Percentiles rank a stretch among this genome's conserved stretches.
Conservation (phyloP, 2,797 vertebrate genomes). For the Sparus aurata region DNA sequence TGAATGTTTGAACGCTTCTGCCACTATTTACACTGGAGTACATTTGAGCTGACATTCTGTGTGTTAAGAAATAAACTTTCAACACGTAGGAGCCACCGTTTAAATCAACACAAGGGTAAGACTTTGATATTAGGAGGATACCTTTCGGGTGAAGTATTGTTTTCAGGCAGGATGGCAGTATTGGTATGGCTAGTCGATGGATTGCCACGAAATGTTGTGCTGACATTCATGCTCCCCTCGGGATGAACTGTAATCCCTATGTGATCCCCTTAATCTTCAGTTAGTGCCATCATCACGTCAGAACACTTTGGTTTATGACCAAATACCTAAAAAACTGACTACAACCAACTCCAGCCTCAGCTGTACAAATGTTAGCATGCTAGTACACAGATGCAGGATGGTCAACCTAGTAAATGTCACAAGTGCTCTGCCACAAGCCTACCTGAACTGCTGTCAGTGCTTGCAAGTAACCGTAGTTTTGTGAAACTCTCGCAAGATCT, state of each 20-base stretch:
- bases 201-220: background rate
- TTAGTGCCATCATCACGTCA: background rate
- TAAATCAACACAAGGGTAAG: background rate
- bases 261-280: background rate
- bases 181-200: background rate
- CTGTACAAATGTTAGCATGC: background rate
- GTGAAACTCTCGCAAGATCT: too few species aligned
- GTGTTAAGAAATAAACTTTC: background rate
- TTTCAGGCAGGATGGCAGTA: background rate
- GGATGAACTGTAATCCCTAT: background rate
- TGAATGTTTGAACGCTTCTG: background rate
- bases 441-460: too few species aligned
- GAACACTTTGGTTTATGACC: background rate
- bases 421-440: too few species aligned
- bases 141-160: slow-evolving; percentile 1
- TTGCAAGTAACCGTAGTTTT: too few species aligned
- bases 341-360: background rate
- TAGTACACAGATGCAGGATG: background rate
- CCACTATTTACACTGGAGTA: background rate
- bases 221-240: background rate
- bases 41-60: slow-evolving; percentile 7
- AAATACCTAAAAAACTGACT: background rate
- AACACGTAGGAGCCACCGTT: background rate
- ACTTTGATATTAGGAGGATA: slow-evolving; percentile 2
- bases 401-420: background rate